A percentile compares a stretch with the other conserved stretches of the same genome.
phyloP scores from a whole-genome alignment of 2,113 vertebrate genomes.

The Anoplopoma fimbria region DNA sequence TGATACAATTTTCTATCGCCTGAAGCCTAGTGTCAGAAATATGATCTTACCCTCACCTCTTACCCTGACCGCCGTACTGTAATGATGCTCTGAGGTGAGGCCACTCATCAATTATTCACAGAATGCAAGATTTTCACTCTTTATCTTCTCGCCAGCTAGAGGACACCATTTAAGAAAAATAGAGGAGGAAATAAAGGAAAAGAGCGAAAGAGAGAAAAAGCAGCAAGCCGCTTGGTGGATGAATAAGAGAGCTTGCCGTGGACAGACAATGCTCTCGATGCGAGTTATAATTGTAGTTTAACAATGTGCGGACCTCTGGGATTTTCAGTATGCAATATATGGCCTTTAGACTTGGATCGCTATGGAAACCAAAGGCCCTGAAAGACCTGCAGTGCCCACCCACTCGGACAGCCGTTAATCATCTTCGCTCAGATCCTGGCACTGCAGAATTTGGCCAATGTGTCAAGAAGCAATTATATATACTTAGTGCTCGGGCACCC shows the following conservation, averaged over 20 bases:
- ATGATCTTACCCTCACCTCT: slow-evolving; percentile 76
- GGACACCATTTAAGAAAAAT: slow-evolving; percentile 65
- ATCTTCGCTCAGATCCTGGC: slow-evolving; percentile 87
- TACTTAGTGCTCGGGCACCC: slow-evolving; percentile 81
- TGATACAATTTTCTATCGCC: slow-evolving; percentile 68
- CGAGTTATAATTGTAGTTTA: slow-evolving; percentile 87
- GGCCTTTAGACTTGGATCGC: slow-evolving; percentile 84
- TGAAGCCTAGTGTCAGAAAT: slow-evolving; percentile 75
- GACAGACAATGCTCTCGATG: slow-evolving; percentile 77
- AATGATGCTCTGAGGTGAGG: slow-evolving; percentile 76
- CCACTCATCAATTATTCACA: slow-evolving; percentile 81
- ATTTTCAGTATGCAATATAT: slow-evolving; percentile 78
- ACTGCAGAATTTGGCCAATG: slow-evolving; percentile 89
- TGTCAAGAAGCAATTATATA: slow-evolving; percentile 89
- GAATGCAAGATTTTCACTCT: slow-evolving; percentile 73
- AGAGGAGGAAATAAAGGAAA: slow-evolving; percentile 48
- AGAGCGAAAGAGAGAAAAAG: slow-evolving; percentile 15
- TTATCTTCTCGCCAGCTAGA: slow-evolving; percentile 66
- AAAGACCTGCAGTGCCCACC: slow-evolving; percentile 81
- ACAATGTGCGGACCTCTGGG: slow-evolving; percentile 82
- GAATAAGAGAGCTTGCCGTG: slow-evolving; percentile 68
- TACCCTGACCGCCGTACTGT: slow-evolving; percentile 68
- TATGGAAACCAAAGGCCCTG: slow-evolving; percentile 84
- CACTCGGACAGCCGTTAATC: slow-evolving; percentile 88
- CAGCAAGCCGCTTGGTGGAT: slow-evolving; percentile 51